Evolutionary conservation across 1,140 invertebrate species (phyloP), one percentile per base, ranked within the genome.

Genomic region (Thrips palmi): DNA sequence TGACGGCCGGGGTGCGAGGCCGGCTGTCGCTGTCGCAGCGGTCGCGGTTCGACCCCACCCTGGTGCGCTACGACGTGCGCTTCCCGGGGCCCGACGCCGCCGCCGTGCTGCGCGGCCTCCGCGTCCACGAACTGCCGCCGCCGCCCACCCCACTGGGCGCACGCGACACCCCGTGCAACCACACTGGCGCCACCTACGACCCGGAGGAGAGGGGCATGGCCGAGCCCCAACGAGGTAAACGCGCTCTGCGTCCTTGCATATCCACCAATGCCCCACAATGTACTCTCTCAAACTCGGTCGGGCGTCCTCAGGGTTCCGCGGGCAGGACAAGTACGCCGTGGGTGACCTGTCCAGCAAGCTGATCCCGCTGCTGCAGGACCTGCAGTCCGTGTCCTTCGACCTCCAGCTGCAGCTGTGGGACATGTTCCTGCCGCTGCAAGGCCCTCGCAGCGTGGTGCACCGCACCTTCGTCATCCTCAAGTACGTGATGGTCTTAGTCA

Each of bases 271-370:
- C 8, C 18, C 15, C 5, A 35, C n/a, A 15, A 12, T 8, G n/a
- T 5, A n/a, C 3, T 15, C 19, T 34, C 40, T 6, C 17, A 22
- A 10, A 4, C 21, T 25, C 17, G 38, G 39, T 42, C 28, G 17
- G 34, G 49, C 49, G 20, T 40, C 48, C 39, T 3, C 49, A 69
- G 74, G 71, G 17, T 59, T 66, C 44, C 77, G 80, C 19, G 87
- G 85, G 3, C 81, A 85, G 54, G 83, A 93, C 55, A 75, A 84
- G 50, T 93, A 89, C 50, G 70, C 80, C 3, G 57, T 89, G 10
- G 86, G 87, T 0, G 88, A 94, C 58, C 56, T 97, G 3, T 82
- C 84, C 35, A 86, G 86, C 4, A 97, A 96, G 59, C 71, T 79
- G 35, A n/a, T n/a, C n/a, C n/a, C n/a, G n/a, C n/a, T n/a, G n/a